Evolutionary conservation across 2,888 invertebrate species (phyloP).

Genomic region (Spialia ferax): DNA sequence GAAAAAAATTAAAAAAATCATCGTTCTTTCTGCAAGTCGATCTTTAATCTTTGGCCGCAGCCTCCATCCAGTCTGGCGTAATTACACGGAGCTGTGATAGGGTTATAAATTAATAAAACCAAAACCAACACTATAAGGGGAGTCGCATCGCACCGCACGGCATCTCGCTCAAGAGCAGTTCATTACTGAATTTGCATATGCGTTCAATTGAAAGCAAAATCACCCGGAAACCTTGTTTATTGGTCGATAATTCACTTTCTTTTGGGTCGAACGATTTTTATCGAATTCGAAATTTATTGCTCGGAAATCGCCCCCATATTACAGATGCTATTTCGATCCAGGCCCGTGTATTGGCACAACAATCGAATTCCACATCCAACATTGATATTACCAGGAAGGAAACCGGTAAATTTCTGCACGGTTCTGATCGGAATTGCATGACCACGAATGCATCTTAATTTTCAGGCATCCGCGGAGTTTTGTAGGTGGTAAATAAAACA

Average conservation of each 20-base stretch:
- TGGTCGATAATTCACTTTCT: conserved; percentile 54
- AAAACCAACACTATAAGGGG: conserved; percentile 51
- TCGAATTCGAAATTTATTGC: conserved; percentile 24
- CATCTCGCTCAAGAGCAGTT: conserved; percentile 60
- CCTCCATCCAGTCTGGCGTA: conserved; percentile 44
- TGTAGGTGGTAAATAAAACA: neutral
- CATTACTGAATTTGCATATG: conserved; percentile 66
- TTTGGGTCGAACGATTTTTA: conserved; percentile 43
- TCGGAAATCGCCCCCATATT: conserved; percentile 5
- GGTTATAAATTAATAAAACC: conserved; percentile 63
- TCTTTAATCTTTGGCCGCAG: conserved; percentile 9
- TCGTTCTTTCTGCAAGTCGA: neutral
- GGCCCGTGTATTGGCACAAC: neutral
- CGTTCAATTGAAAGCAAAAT: conserved; percentile 49
- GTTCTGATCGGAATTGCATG: conserved; percentile 15
- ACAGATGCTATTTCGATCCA: neutral
- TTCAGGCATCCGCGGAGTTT: neutral
- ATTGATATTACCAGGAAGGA: conserved; percentile 15
- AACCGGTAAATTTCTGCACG: conserved; percentile 9
- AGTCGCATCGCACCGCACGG: conserved; percentile 43
- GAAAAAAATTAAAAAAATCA: neutral
- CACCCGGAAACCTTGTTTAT: conserved; percentile 47
- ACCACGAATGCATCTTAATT: conserved; percentile 7
- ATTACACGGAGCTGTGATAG: conserved; percentile 55
- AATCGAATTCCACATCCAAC: conserved; percentile 17